A percentile compares a stretch with the other conserved stretches of the same genome.
Evolutionary conservation across 2,113 vertebrate species (phyloP).

Genomic region (Phrynosoma platyrhinos): DNA sequence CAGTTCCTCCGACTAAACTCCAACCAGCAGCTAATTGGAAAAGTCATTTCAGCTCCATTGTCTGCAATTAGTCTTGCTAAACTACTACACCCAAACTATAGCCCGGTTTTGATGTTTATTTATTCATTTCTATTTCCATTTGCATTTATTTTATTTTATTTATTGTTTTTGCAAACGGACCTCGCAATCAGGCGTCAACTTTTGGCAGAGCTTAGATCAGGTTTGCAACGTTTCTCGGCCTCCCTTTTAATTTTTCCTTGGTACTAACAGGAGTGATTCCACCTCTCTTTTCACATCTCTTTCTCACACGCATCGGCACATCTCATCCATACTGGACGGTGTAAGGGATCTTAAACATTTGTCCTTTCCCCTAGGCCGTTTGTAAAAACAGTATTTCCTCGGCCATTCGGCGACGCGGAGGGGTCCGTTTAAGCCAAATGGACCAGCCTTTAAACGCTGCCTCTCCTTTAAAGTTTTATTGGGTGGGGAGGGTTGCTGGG

Average conservation of each 20-base stretch:
- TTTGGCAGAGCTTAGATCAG: slow-evolving; percentile 3
- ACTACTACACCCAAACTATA: slow-evolving; percentile 78
- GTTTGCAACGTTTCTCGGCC: not conserved
- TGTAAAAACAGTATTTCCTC: slow-evolving; percentile 20
- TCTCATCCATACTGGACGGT: not conserved
- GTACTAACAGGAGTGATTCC: not conserved
- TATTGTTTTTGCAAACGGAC: slow-evolving; percentile 43
- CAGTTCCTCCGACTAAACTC: slow-evolving; percentile 91
- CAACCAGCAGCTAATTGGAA: slow-evolving; percentile 93
- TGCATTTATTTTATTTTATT: slow-evolving; percentile 69
- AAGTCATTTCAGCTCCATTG: slow-evolving; percentile 89
- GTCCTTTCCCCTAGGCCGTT: slow-evolving; percentile 12
- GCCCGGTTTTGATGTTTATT: slow-evolving; percentile 80
- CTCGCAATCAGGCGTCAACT: slow-evolving; percentile 47
- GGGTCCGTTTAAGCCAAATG: not conserved
- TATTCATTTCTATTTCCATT: slow-evolving; percentile 73
- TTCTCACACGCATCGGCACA: not conserved
- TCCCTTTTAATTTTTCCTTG: not conserved
- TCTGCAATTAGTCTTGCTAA: slow-evolving; percentile 88
- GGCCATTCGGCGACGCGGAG: not conserved
- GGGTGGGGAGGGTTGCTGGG: too few relatives aligned
- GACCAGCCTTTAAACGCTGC: fast-evolving
- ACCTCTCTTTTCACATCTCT: not conserved
- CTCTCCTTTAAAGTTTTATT: not conserved
- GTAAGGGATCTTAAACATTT: not conserved